Percentiles rank a stretch among this genome's conserved stretches.
phyloP scores from a whole-genome alignment of 1,140 invertebrate genomes.

The Heliconius hewitsoni region DNA sequence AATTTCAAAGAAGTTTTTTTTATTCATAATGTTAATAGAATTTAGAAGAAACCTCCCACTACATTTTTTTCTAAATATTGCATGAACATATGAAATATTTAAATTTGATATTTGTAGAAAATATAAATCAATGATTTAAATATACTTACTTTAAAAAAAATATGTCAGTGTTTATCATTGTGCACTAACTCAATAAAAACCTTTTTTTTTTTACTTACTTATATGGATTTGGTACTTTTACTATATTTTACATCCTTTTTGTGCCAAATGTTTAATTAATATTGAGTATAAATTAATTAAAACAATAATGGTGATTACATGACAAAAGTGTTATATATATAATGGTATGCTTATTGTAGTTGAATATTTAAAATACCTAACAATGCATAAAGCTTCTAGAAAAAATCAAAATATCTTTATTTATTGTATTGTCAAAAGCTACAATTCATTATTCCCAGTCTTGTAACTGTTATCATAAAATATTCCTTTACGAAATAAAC shows the following conservation, averaged over 20 bases:
- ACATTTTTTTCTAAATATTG: neutral
- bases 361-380: neutral
- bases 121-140: neutral
- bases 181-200: neutral
- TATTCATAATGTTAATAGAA: neutral
- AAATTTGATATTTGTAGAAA: neutral
- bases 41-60: neutral
- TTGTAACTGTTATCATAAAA: conserved; percentile 7
- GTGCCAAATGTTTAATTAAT: neutral
- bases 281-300: neutral
- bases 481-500: neutral
- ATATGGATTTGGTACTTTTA: neutral
- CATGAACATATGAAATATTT: neutral
- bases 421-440: conserved; percentile 11
- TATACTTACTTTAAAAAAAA: neutral
- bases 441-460: conserved; percentile 12
- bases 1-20: neutral
- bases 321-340: conserved; percentile 29
- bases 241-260: neutral
- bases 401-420: conserved; percentile 7
- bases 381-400: neutral
- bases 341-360: neutral
- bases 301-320: neutral
- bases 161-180: neutral
- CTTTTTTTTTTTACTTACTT: neutral